Evolutionary conservation across 2,888 invertebrate genomes (phyloP), one percentile per base, ranked within the genome.

Genomic region (Melanchra persicariae): DNA sequence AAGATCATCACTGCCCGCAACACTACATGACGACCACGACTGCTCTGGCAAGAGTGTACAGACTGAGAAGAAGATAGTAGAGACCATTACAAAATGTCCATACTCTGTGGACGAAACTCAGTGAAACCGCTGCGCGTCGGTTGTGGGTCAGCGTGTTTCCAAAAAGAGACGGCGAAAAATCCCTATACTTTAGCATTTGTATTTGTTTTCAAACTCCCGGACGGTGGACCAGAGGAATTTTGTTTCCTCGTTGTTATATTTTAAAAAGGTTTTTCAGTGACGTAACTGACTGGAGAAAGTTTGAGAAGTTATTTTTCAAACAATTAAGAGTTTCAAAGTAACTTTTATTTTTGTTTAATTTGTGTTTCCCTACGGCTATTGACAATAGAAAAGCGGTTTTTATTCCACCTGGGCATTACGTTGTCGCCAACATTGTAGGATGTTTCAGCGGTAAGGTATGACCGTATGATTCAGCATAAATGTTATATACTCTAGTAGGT

Each of bases 121-220:
- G 26, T 45, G 17, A 55, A 57, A 59, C 70, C 61, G 7, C 52
- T n/a, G 45, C 19, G 45, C 6, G 45, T 45, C 17, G 17, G 17
- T n/a, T 47, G 22, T 26, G 67, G 76, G 71, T 66, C 59, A 65
- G 43, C 62, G 58, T 81, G 70, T 81, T 76, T 67, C 37, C 26
- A 62, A 52, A 26, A 59, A 40, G 17, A 60, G 8, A 43, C 49
- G 55, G 49, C 40, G 22, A 60, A 81, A 71, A 70, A 63, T 66
- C 57, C 55, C 24, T 37, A 22, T 49, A 72, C 49, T 66, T 74
- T 34, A 40, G 22, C 12, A n/a, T 26, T 69, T 30, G 17, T 55
- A 59, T 70, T 79, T 82, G 55, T 67, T 82, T 66, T 47, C 12
- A 58, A 82, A 82, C 61, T 82, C 43, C 61, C 12, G 55, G 63